Evolutionary conservation across 1,140 invertebrate genomes (phyloP).

Genomic region (Bathynomus jamesi): DNA sequence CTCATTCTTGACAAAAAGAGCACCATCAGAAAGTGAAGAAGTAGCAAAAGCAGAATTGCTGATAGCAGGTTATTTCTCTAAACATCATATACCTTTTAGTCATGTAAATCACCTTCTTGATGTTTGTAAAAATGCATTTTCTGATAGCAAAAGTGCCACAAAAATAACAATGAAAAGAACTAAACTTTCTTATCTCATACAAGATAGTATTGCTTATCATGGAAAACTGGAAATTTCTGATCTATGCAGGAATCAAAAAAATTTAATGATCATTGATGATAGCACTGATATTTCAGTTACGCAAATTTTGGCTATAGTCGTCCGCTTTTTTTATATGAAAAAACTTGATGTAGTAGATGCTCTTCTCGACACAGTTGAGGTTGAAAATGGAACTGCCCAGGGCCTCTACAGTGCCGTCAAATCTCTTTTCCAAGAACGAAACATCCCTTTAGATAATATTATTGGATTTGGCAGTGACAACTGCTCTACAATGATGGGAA

Average conservation of each 20-base stretch:
- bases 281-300: too few relatives aligned
- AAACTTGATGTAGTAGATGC: slow-evolving; percentile 4
- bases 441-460: slow-evolving; percentile 25
- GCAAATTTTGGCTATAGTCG: slow-evolving; percentile 11
- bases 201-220: slow-evolving; percentile 21
- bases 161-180: slow-evolving; percentile 16
- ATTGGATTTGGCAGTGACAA: slow-evolving; percentile 24
- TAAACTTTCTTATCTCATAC: slow-evolving; percentile 16
- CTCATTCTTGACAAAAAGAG: slow-evolving; percentile 7
- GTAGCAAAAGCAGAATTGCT: slow-evolving; percentile 15
- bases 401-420: slow-evolving; percentile 9
- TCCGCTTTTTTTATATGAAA: slow-evolving; percentile 4
- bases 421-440: slow-evolving; percentile 8
- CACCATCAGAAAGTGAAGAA: neutral
- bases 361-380: slow-evolving; percentile 16
- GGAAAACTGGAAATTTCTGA: slow-evolving; percentile 4
- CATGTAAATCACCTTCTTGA: slow-evolving; percentile 7
- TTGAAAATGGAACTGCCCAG: slow-evolving; percentile 15
- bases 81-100: slow-evolving; percentile 17
- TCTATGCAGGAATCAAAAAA: slow-evolving; percentile 12
- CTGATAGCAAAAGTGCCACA: slow-evolving; percentile 7
- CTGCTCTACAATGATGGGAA: slow-evolving; percentile 18
- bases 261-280: too few relatives aligned
- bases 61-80: slow-evolving; percentile 10
- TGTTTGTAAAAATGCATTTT: slow-evolving; percentile 10